Evolutionary conservation across 2,888 invertebrate genomes (phyloP).

Genomic region (Tetheella fluctuosa): DNA sequence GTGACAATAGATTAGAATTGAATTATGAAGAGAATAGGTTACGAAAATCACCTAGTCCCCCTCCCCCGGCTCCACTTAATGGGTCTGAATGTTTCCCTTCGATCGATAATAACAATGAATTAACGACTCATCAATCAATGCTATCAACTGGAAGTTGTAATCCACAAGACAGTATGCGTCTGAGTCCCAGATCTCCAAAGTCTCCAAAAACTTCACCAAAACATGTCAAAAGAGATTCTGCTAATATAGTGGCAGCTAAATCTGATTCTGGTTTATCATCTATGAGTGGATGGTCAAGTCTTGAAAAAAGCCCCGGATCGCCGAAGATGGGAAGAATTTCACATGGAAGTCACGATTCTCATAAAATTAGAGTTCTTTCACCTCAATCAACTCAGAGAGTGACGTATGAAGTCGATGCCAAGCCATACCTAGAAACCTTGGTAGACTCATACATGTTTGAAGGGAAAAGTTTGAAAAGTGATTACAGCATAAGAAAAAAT

Average conservation of each 20-base stretch:
- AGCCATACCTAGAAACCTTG: constrained; percentile 83
- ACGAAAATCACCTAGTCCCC: constrained; percentile 87
- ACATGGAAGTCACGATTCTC: constrained; percentile 68
- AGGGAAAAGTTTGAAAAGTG: constrained; percentile 60
- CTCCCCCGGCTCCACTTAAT: constrained; percentile 92
- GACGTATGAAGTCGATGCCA: constrained; percentile 69
- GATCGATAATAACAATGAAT: constrained; percentile 67
- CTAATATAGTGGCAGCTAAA: constrained; percentile 88
- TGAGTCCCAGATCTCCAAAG: constrained; percentile 89
- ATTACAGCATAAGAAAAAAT: constrained; percentile 58
- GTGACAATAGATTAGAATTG: constrained; percentile 72
- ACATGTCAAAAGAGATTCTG: constrained; percentile 84
- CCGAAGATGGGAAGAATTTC: constrained; percentile 85
- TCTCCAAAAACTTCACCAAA: constrained; percentile 90
- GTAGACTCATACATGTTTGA: constrained; percentile 80
- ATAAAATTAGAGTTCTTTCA: constrained; percentile 71
- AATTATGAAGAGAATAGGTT: constrained; percentile 78
- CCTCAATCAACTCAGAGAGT: constrained; percentile 71
- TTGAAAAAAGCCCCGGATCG: constrained; percentile 93
- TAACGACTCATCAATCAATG: constrained; percentile 59
- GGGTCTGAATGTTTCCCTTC: constrained; percentile 78
- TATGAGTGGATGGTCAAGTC: constrained; percentile 93
- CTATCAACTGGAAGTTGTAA: constrained; percentile 59
- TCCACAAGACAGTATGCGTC: constrained; percentile 77
- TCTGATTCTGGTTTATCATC: constrained; percentile 94